Evolutionary conservation across 2,113 vertebrate genomes (phyloP).

Genomic region (Laterallus jamaicensis): DNA sequence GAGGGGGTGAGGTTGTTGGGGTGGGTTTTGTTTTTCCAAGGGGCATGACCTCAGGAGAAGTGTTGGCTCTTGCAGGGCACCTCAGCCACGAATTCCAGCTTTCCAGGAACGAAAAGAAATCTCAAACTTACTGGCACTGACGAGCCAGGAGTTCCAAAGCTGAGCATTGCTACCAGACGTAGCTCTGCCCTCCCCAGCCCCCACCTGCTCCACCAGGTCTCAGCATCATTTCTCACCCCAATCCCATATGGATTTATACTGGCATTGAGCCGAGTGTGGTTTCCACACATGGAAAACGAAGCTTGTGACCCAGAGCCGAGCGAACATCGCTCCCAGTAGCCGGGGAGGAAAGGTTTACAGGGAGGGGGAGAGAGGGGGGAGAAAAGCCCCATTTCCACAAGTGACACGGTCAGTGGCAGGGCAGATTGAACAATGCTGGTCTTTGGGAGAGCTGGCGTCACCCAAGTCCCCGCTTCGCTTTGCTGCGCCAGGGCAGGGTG

Average conservation of each 20-base stretch:
- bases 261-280: accelerated
- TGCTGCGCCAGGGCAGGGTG: background rate
- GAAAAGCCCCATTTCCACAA: background rate
- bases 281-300: accelerated
- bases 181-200: background rate
- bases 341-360: too few species aligned
- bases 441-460: conserved; percentile 28
- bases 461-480: background rate
- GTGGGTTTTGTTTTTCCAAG: background rate
- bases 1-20: too few species aligned
- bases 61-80: background rate
- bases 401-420: accelerated
- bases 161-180: background rate
- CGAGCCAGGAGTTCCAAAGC: background rate
- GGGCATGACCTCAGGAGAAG: background rate
- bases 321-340: too few species aligned
- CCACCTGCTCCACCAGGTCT: background rate
- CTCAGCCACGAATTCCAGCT: background rate
- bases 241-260: accelerated
- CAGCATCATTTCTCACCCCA: background rate
- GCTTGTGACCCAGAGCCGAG: background rate
- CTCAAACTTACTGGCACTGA: background rate
- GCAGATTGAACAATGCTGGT: background rate
- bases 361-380: too few species aligned
- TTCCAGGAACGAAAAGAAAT: background rate